Evolutionary conservation across 2,797 vertebrate genomes (phyloP).

Genomic region (Pygocentrus nattereri): DNA sequence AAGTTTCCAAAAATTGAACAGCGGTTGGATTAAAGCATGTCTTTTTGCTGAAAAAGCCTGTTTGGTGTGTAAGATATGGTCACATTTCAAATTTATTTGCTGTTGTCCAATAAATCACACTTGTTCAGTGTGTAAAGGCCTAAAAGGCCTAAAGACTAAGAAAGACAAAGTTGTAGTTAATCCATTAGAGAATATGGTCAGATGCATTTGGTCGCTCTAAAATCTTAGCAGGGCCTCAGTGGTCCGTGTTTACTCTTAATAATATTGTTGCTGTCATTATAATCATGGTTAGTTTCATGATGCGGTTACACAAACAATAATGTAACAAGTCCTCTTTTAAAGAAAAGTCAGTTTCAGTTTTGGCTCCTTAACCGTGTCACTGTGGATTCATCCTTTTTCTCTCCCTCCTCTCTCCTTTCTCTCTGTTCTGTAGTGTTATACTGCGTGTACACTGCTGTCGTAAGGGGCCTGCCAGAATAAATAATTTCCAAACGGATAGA

Average conservation of each 20-base stretch:
- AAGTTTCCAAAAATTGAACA: too few species aligned
- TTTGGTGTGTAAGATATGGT: too few species aligned
- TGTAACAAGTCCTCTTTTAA: conserved; percentile 18
- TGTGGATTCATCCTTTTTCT: conserved; percentile 26
- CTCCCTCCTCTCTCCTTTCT: background rate
- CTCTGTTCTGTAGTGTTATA: conserved; percentile 27
- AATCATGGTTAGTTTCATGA: conserved; percentile 29
- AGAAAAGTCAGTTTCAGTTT: conserved; percentile 23
- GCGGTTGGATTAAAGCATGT: too few species aligned
- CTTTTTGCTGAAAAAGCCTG: too few species aligned
- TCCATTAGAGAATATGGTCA: conserved; percentile 12
- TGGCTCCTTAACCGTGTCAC: conserved; percentile 33
- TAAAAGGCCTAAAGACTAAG: too few species aligned
- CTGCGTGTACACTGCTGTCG: conserved; percentile 46
- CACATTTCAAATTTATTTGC: too few species aligned
- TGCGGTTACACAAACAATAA: background rate
- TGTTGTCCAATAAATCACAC: too few species aligned
- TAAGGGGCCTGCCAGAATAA: conserved; percentile 57
- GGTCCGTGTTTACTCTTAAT: conserved; percentile 31
- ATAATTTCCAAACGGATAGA: conserved; percentile 44
- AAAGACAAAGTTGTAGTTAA: conserved; percentile 13
- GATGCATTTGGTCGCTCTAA: conserved; percentile 7
- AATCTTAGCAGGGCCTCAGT: conserved; percentile 21
- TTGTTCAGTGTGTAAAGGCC: too few species aligned
- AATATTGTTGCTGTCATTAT: conserved; percentile 14